Evolutionary conservation across 53 echinoderm and acorn worm genomes (phyloP).

Genomic region (Echinometra lucunter): DNA sequence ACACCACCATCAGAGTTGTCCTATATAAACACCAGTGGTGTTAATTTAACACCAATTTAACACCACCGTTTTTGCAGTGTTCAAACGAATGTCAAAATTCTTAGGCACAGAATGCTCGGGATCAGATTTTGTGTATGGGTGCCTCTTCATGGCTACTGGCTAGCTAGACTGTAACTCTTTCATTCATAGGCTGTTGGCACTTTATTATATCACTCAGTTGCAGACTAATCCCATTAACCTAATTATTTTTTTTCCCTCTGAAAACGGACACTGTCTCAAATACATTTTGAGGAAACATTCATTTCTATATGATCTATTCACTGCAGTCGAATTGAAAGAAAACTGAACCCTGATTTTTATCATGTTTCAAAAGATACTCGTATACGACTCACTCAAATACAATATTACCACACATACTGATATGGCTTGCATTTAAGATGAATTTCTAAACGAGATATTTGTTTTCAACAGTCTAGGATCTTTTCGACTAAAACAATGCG

Average conservation of each 20-base stretch:
- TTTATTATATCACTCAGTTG: background rate
- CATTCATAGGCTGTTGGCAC: background rate
- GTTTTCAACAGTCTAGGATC: too few relatives aligned
- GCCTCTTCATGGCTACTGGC: background rate
- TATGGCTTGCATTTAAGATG: too few relatives aligned
- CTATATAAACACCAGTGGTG: too few relatives aligned
- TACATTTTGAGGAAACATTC: background rate
- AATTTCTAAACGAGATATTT: too few relatives aligned
- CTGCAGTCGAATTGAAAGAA: background rate
- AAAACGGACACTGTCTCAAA: background rate
- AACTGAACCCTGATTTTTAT: background rate
- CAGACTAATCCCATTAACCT: conserved; percentile 10
- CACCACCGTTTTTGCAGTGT: too few relatives aligned
- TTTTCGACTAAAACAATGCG: too few relatives aligned
- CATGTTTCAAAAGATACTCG: background rate
- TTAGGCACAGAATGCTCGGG: background rate
- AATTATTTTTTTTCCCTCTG: background rate
- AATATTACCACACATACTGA: too few relatives aligned
- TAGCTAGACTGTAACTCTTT: background rate
- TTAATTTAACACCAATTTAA: too few relatives aligned
- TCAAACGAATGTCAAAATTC: background rate
- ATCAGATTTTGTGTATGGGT: background rate
- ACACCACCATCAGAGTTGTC: too few relatives aligned
- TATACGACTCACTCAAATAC: background rate
- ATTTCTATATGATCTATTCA: background rate